Base-by-base conservation (phyloP, 2,113 vertebrate species). In the Megaceryle maxima region DNA sequence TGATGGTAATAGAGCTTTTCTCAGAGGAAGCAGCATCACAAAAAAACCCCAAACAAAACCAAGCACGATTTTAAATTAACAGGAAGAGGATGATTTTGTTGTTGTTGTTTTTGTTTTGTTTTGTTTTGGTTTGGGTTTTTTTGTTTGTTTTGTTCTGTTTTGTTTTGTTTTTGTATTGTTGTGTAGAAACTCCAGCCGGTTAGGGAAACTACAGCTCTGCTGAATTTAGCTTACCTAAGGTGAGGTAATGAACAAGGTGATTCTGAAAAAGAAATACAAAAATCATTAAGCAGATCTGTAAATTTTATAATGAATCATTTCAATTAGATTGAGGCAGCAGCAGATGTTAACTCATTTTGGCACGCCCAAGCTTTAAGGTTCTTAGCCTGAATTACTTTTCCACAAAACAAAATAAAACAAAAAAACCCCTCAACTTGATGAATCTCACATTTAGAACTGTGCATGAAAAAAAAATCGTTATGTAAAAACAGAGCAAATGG, bases 221-320 rank as follows among this genome's bases (percentile, higher is more conserved):
- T 75, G 87, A 90, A 94, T 91, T 88, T 66, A 85, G 80, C 83
- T 85, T 93, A 87, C 70, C 92, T 94, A 63, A 87, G 83, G 53
- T 92, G 67, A 77, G 83, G 68, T 85, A 96, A 92, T 88, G 92
- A 76, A 62, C 94, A 97, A 97, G 95, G 97, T 97, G 96, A 93
- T 97, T 98, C 95, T 95, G 92, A 96, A 87, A 97, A 96, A 97
- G 94, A 97, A 98, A 96, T 96, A 96, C 91, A 97, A 97, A 51
- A 98, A 97, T 95, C 97, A 96, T 97, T 98, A 97, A 97, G 95
- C 93, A 96, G 97, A 97, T 97, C 97, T 97, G 97, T 96, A 97
- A 96, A 97, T 96, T 95, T 98, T 97, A 96, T 97, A 98, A 97
- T 97, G 97, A 98, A 98, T 98, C 96, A 97, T 98, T 98, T 97